Evolutionary conservation across 2,797 vertebrate species (phyloP).

Genomic region (Tadarida brasiliensis): DNA sequence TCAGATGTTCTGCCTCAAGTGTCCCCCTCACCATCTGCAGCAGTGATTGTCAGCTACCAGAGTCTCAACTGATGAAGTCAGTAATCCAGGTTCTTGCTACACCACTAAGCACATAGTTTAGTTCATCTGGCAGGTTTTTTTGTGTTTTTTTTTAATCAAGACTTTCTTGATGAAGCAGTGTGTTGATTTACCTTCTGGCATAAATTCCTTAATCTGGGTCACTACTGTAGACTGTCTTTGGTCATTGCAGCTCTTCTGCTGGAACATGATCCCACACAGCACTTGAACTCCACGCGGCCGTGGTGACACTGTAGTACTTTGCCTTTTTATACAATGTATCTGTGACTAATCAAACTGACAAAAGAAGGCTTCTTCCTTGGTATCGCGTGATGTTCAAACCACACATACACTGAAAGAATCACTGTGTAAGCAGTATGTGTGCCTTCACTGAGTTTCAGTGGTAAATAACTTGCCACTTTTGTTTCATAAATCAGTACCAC

Average conservation of each 20-base stretch:
- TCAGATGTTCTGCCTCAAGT: neutral
- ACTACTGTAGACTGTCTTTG: neutral
- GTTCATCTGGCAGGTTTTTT: neutral
- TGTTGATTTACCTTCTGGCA: neutral
- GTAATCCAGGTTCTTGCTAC: neutral
- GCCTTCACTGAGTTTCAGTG: neutral
- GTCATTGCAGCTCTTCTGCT: neutral
- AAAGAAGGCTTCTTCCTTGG: neutral
- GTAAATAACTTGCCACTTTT: neutral
- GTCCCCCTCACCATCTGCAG: neutral
- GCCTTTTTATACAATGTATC: neutral
- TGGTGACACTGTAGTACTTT: neutral
- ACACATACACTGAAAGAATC: neutral
- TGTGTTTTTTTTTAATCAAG: neutral
- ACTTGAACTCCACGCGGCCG: neutral
- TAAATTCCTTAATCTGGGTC: neutral
- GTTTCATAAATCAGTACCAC: neutral
- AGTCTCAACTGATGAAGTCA: neutral
- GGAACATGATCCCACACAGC: neutral
- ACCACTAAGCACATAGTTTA: neutral
- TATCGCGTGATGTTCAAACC: neutral
- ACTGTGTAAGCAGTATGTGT: neutral
- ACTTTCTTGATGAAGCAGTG: neutral
- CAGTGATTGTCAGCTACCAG: neutral
- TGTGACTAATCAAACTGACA: neutral